Base-by-base conservation (phyloP, 2,888 invertebrate genomes). In the Lasiommata megera region DNA sequence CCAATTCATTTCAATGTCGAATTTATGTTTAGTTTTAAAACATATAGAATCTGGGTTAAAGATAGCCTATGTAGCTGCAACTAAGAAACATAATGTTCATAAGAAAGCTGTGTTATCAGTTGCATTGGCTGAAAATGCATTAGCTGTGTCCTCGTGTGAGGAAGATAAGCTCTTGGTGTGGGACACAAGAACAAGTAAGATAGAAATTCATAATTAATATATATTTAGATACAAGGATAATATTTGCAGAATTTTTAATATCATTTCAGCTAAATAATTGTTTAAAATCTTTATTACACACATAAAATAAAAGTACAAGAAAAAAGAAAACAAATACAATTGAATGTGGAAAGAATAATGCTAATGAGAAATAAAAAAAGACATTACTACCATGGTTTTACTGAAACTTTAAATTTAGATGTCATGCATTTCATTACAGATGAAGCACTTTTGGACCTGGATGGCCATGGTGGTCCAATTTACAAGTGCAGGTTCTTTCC, bases 401-500 rank as follows among this genome's bases (percentile, higher is more conserved):
- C n/a, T n/a, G n/a, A n/a, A n/a, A n/a, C n/a, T n/a, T n/a, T n/a
- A n/a, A n/a, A n/a, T n/a, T n/a, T n/a, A n/a, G n/a, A n/a, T n/a
- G n/a, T n/a, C n/a, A n/a, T n/a, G n/a, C n/a, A n/a, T 56, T 55
- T 17, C 43, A 41, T 79, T 74, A 16, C 63, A 91, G 91, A 82
- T 79, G 89, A 90, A 67, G 67, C 81, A 7, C 68, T 85, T 63
- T 72, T 91, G 51, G 82, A 84, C 58, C 73, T 95, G 52, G 84
- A 91, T 65, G 95, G 95, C 0, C 95, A 95, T 79, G 84, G 92
- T 23, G 93, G 93, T 47, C 94, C 95, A 62, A 92, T 94, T 5
- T 94, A 94, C 78, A 92, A 90, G 60, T 93, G 94, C 72, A 83
- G 88, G 55, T 94, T 94, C 73, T 95, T 95, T 68, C 95, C 95